phyloP scores from a whole-genome alignment of 2,888 invertebrate species.

The Allophyes oxyacanthae region DNA sequence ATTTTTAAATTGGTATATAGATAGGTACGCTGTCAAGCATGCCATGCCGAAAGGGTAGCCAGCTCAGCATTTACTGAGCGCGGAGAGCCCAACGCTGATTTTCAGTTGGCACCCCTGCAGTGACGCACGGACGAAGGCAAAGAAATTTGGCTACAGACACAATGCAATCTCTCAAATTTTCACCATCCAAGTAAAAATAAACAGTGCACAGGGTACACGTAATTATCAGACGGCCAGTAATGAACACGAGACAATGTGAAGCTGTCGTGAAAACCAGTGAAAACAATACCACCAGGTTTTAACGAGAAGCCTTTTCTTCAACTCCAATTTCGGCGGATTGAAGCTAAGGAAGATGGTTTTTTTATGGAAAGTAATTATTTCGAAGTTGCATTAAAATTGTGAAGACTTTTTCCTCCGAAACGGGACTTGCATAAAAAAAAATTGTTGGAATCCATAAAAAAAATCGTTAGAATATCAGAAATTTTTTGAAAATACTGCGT shows the following conservation, averaged over 20 bases:
- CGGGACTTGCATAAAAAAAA: not conserved
- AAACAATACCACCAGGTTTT: conserved; percentile 39
- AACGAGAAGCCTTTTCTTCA: conserved; percentile 49
- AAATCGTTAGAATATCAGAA: too few species aligned
- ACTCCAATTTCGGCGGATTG: conserved; percentile 42
- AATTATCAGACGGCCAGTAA: conserved; percentile 49
- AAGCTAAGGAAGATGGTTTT: conserved; percentile 40
- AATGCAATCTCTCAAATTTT: conserved; percentile 38
- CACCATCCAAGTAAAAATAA: conserved; percentile 34
- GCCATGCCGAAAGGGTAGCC: too few species aligned
- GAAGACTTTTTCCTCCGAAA: conserved; percentile 8
- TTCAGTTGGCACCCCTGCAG: too few species aligned
- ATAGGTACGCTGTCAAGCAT: too few species aligned
- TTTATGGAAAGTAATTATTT: conserved; percentile 52
- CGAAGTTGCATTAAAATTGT: conserved; percentile 14
- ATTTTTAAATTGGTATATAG: too few species aligned
- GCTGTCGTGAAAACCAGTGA: conserved; percentile 33
- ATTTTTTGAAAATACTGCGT: too few species aligned
- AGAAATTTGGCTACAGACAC: too few species aligned
- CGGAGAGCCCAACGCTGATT: too few species aligned
- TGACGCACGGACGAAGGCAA: too few species aligned
- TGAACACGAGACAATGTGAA: conserved; percentile 52
- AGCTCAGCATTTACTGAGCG: too few species aligned
- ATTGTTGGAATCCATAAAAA: too few species aligned
- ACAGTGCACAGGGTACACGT: conserved; percentile 24